A percentile compares a stretch with the other conserved stretches of the same genome.
Conservation (phyloP, 1,140 invertebrate genomes). For the Pseudobourletiella spinata region DNA sequence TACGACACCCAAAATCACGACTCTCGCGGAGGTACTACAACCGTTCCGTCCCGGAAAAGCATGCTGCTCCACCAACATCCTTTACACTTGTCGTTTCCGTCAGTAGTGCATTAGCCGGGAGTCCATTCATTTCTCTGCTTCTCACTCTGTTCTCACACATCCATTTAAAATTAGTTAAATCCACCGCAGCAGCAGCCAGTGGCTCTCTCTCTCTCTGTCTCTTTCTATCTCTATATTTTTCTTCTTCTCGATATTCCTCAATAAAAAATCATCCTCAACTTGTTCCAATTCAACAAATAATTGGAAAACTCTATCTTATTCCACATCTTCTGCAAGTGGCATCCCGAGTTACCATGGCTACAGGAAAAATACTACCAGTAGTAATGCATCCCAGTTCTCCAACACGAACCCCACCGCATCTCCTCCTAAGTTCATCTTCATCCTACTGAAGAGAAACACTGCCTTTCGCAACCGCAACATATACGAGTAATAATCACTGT, state of each 20-base stretch:
- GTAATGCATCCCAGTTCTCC: no score
- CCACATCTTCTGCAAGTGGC: neutral
- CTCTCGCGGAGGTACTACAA: neutral
- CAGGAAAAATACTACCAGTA: no score
- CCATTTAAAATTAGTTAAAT: no score
- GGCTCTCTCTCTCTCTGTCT: neutral
- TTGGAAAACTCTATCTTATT: neutral
- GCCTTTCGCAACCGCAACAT: no score
- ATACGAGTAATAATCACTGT: no score
- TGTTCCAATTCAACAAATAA: neutral
- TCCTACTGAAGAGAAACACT: no score
- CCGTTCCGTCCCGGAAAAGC: constrained; percentile 7
- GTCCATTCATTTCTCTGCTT: neutral
- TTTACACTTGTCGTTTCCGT: constrained; percentile 4
- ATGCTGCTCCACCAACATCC: neutral
- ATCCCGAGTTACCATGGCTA: no score
- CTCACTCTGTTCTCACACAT: neutral
- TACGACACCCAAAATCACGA: constrained; percentile 5
- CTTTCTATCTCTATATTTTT: neutral
- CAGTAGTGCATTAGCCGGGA: constrained; percentile 4
- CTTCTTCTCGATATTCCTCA: neutral
- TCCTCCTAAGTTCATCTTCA: no score
- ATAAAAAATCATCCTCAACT: neutral
- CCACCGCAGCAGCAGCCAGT: no score
- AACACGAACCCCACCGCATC: no score